These are phyloP conservation scores for Tragopan temminckii DNA, from an alignment of 2,797 vertebrate genomes.

Conservation along the genomic window DNA sequence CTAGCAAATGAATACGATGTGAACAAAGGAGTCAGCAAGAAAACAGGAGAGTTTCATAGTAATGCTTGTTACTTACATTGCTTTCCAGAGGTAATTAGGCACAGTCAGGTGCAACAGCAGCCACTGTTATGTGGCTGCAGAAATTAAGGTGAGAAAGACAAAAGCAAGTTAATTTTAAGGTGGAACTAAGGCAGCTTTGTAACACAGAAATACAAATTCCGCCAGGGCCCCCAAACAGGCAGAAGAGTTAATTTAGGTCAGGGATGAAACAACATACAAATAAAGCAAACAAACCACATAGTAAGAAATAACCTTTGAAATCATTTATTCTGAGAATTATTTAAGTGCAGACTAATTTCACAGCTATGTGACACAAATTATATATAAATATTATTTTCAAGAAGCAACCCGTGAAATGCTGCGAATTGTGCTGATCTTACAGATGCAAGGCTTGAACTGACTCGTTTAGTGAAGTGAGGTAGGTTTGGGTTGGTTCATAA, in stretches of 20 bases:
- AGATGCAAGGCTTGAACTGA: not conserved
- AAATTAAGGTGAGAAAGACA: conserved; percentile 61
- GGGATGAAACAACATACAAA: not conserved
- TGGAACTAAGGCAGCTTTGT: conserved; percentile 31
- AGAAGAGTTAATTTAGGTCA: not conserved
- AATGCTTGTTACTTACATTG: conserved; percentile 43
- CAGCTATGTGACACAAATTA: not conserved
- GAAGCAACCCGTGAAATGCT: not conserved
- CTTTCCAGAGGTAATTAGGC: conserved; percentile 68
- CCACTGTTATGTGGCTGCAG: conserved; percentile 48
- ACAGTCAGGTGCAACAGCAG: conserved; percentile 71
- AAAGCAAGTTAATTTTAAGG: conserved; percentile 71
- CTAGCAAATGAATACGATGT: conserved; percentile 49
- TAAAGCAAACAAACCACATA: not conserved
- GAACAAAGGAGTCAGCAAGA: conserved; percentile 63
- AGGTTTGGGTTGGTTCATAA: not conserved
- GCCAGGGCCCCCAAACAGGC: not conserved
- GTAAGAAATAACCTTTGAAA: not conserved
- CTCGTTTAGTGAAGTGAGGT: not conserved
- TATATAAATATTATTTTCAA: not conserved
- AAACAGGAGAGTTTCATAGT: conserved; percentile 71
- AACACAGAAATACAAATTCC: not conserved
- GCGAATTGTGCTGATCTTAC: not conserved
- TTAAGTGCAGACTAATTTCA: not conserved
- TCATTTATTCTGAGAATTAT: not conserved